phyloP scores from a whole-genome alignment of 1,140 invertebrate genomes.

The Chironomus tepperi region DNA sequence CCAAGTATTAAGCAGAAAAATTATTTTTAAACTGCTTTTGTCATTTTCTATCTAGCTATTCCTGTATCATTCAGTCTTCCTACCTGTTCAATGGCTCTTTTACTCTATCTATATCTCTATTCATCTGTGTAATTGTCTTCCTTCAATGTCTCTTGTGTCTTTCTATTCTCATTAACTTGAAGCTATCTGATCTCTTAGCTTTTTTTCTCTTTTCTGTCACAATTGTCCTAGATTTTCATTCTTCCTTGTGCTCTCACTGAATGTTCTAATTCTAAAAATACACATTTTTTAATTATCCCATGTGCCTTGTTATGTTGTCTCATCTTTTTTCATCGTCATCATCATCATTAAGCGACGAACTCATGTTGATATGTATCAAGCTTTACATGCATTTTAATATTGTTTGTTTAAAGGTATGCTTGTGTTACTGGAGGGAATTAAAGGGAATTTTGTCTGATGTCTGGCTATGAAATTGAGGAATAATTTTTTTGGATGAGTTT shows the following conservation, averaged over 20 bases:
- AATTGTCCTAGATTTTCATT: neutral
- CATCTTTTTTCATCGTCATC: neutral
- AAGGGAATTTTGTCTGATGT: no score
- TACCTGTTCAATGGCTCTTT: neutral
- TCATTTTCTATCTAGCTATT: no score
- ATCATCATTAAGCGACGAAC: neutral
- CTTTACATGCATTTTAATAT: no score
- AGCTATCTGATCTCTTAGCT: no score
- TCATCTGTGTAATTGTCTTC: neutral
- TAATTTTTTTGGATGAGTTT: no score
- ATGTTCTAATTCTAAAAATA: neutral
- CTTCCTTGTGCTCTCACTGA: neutral
- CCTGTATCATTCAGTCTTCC: neutral
- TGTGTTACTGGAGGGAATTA: no score
- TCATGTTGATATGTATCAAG: neutral
- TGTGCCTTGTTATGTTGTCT: neutral
- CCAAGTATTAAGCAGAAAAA: no score
- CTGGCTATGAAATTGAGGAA: no score
- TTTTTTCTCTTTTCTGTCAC: neutral
- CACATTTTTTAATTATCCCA: neutral
- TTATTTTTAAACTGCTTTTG: neutral
- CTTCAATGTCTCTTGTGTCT: neutral
- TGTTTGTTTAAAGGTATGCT: no score
- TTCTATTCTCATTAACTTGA: no score
- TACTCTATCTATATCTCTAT: neutral